Evolutionary conservation across 1,140 invertebrate species (phyloP).

Genomic region (Drosophila simulans): DNA sequence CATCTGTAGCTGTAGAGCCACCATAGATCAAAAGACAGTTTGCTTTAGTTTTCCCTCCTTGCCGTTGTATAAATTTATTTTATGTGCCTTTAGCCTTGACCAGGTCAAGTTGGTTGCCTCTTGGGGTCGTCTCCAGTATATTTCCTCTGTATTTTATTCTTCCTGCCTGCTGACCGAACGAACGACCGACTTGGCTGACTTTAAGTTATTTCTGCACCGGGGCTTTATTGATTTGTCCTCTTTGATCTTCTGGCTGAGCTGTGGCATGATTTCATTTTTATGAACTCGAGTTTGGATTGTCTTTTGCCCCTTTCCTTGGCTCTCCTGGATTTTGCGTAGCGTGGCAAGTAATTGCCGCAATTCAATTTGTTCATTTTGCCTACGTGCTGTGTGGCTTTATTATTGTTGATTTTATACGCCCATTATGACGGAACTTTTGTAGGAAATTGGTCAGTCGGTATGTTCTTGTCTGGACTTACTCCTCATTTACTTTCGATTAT

Average conservation of each 20-base stretch:
- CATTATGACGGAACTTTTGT: conserved; percentile 38
- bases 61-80: conserved; percentile 76
- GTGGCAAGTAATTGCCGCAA: conserved; percentile 81
- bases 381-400: conserved; percentile 68
- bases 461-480: conserved; percentile 12
- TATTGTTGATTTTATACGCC: conserved; percentile 44
- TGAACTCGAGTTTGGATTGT: conserved; percentile 75
- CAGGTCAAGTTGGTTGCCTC: conserved; percentile 71
- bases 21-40: conserved; percentile 83
- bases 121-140: conserved; percentile 43
- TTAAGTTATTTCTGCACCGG: conserved; percentile 74
- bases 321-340: conserved; percentile 66
- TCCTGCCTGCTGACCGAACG: conserved; percentile 1
- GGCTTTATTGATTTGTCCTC: conserved; percentile 81
- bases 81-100: conserved; percentile 81
- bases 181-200: conserved; percentile 63
- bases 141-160: conserved; percentile 15
- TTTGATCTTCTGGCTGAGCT: conserved; percentile 82
- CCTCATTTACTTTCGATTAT: conserved; percentile 44
- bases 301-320: conserved; percentile 20
- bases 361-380: conserved; percentile 77
- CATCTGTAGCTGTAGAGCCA: conserved; percentile 27
- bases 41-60: conserved; percentile 70
- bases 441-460: conserved; percentile 12
- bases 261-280: conserved; percentile 83